Evolutionary conservation across 2,888 invertebrate species (phyloP).

Genomic region (Cryptophagus acutangulus): DNA sequence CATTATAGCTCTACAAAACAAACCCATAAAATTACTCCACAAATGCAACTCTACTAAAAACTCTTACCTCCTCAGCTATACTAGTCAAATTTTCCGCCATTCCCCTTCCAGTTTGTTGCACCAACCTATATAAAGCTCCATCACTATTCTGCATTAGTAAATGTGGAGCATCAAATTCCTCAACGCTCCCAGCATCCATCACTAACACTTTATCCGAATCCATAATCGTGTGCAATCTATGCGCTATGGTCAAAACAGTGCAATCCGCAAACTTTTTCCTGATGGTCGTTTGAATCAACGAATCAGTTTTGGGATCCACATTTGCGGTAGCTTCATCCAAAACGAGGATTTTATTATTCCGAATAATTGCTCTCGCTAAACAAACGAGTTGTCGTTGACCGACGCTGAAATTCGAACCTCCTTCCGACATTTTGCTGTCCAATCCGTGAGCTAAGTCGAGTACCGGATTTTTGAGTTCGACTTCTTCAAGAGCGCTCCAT

Average conservation of each 20-base stretch:
- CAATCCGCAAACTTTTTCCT: constrained; percentile 69
- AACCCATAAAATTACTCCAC: no score
- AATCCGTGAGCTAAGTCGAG: constrained; percentile 58
- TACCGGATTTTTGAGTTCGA: constrained; percentile 68
- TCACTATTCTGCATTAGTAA: constrained; percentile 51
- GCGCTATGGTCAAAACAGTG: constrained; percentile 79
- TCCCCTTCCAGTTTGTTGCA: constrained; percentile 60
- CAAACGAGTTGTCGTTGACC: constrained; percentile 64
- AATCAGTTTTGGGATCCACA: constrained; percentile 74
- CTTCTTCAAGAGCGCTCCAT: constrained; percentile 82
- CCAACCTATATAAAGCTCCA: constrained; percentile 47
- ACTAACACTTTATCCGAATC: constrained; percentile 78
- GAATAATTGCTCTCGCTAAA: constrained; percentile 58
- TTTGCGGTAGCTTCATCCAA: constrained; percentile 75
- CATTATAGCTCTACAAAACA: no score
- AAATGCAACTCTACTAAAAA: no score
- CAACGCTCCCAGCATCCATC: constrained; percentile 69
- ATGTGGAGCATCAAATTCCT: constrained; percentile 74
- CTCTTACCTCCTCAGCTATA: constrained; percentile 29
- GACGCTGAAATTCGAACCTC: constrained; percentile 50
- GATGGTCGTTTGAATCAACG: constrained; percentile 71
- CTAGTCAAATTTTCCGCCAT: constrained; percentile 32
- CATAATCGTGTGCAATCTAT: constrained; percentile 80
- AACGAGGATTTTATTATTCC: constrained; percentile 46
- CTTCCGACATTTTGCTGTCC: constrained; percentile 69